Evolutionary conservation across 2,113 vertebrate genomes (phyloP).

Genomic region (Erythrolamprus reginae): DNA sequence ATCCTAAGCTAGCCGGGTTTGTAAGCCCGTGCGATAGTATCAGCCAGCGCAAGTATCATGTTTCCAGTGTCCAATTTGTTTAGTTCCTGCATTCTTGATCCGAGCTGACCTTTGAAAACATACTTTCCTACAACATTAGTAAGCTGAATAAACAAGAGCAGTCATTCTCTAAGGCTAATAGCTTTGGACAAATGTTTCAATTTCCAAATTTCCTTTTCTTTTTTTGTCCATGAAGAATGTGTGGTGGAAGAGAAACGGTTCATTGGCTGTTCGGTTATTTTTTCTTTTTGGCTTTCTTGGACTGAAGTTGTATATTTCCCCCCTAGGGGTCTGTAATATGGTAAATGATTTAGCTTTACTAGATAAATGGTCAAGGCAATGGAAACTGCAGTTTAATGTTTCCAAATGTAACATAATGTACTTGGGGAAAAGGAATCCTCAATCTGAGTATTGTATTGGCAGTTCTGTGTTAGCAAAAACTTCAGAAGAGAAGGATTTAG

Average conservation of each 20-base stretch:
- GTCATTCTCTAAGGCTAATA: neutral
- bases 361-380: too few relatives aligned
- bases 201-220: neutral
- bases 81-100: accelerated
- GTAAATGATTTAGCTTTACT: too few relatives aligned
- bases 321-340: too few relatives aligned
- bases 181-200: neutral
- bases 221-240: neutral
- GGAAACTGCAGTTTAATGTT: too few relatives aligned
- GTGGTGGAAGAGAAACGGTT: neutral
- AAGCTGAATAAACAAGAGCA: neutral
- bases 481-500: too few relatives aligned
- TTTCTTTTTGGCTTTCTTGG: neutral
- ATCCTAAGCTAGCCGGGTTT: accelerated
- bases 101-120: neutral
- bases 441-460: too few relatives aligned
- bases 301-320: neutral
- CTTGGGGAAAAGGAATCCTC: too few relatives aligned
- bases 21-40: accelerated
- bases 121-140: neutral
- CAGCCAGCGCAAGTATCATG: neutral
- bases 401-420: too few relatives aligned
- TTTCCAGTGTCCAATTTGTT: neutral
- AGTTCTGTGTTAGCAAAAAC: too few relatives aligned
- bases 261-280: neutral